Evolutionary conservation across 2,113 vertebrate species (phyloP).

Genomic region (Daboia siamensis): DNA sequence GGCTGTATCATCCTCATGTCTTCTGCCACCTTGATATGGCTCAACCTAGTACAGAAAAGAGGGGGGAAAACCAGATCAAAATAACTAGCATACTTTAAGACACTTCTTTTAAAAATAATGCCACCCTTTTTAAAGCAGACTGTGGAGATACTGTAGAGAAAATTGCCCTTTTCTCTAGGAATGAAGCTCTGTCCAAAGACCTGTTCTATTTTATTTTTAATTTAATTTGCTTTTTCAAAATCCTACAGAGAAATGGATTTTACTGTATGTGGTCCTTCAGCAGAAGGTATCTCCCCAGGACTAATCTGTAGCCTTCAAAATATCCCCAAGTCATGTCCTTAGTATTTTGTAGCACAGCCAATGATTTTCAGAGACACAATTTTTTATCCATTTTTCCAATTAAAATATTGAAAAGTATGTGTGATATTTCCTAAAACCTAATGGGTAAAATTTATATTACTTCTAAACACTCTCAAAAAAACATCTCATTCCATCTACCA

Average conservation of each 20-base stretch:
- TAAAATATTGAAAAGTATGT: neutral
- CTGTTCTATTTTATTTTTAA: neutral
- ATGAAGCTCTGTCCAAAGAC: neutral
- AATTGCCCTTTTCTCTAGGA: neutral
- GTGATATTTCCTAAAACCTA: neutral
- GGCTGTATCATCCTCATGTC: neutral
- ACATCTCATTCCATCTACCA: neutral
- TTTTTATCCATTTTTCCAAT: neutral
- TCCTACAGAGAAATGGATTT: neutral
- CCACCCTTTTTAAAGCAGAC: neutral
- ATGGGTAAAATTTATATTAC: neutral
- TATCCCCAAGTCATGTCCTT: neutral
- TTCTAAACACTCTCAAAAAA: neutral
- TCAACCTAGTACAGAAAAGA: neutral
- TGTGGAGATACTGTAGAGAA: neutral
- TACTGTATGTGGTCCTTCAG: neutral
- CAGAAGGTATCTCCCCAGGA: neutral
- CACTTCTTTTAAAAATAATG: neutral
- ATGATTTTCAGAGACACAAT: neutral
- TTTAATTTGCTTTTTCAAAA: neutral
- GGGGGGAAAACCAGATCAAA: neutral
- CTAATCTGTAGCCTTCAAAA: neutral
- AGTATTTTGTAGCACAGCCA: neutral
- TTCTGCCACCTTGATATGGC: slow-evolving; percentile 1
- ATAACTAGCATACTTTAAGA: neutral